A percentile compares a stretch with the other conserved stretches of the same genome.
These are phyloP conservation scores for Tadarida brasiliensis DNA, from an alignment of 2,797 vertebrate species.

Conservation along the genomic window DNA sequence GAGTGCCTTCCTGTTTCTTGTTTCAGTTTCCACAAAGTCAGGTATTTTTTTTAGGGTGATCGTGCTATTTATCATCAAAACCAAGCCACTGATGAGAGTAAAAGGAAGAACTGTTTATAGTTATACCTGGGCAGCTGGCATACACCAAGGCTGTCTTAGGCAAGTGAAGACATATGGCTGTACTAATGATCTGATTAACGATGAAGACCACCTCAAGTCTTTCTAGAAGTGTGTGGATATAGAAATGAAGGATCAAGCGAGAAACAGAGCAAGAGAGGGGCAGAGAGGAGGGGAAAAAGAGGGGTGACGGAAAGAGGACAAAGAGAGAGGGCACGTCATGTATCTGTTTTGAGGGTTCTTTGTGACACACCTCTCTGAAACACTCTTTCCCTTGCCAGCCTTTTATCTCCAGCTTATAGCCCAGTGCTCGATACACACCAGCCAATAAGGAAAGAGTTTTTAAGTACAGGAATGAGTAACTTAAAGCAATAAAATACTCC, in stretches of 20 bases:
- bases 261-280: background rate
- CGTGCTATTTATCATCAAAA: background rate
- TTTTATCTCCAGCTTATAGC: background rate
- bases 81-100: background rate
- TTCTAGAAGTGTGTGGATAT: background rate
- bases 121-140: background rate
- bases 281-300: background rate
- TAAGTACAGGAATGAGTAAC: background rate
- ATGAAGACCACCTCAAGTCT: background rate
- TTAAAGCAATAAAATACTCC: background rate
- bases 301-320: background rate
- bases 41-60: background rate
- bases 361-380: background rate
- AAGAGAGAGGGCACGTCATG: background rate
- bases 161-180: background rate
- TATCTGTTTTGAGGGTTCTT: background rate
- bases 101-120: background rate
- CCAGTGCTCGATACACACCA: background rate
- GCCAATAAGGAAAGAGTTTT: background rate
- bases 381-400: background rate
- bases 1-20: background rate
- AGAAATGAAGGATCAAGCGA: background rate
- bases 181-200: background rate
- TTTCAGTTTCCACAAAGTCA: slow-evolving; percentile 12
- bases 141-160: background rate